Percentiles rank a stretch among this genome's conserved stretches.
Evolutionary conservation across 2,888 invertebrate genomes (phyloP).

Genomic region (Eurytoma californica): DNA sequence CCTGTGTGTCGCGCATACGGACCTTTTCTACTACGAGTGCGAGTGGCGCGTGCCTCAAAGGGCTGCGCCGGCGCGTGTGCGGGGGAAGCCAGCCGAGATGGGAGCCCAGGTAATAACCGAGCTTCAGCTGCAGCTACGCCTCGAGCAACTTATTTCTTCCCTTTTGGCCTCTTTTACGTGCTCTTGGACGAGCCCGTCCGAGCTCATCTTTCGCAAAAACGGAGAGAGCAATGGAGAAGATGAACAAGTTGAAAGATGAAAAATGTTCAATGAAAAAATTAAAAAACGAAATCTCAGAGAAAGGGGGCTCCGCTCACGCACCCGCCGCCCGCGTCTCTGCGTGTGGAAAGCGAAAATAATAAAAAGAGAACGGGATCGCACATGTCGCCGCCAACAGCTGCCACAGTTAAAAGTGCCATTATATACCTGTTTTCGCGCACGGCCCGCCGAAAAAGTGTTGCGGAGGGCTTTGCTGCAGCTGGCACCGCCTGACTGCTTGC

Average conservation of each 20-base stretch:
- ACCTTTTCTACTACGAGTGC: slow-evolving; percentile 29
- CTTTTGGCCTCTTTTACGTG: not conserved
- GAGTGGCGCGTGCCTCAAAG: slow-evolving; percentile 4
- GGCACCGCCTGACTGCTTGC: too few species aligned
- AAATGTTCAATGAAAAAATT: not conserved
- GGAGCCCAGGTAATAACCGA: slow-evolving; percentile 42
- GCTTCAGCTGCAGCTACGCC: slow-evolving; percentile 32
- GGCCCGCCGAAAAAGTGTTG: slow-evolving; percentile 7
- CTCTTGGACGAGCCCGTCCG: not conserved
- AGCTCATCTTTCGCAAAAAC: not conserved
- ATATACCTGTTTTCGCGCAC: slow-evolving; percentile 46
- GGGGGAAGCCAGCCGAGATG: slow-evolving; percentile 12
- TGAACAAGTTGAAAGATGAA: not conserved
- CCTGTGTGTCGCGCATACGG: slow-evolving; percentile 4
- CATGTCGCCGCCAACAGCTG: slow-evolving; percentile 46
- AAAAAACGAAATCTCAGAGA: too few species aligned
- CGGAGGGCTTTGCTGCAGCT: not conserved
- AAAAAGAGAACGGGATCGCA: slow-evolving; percentile 40
- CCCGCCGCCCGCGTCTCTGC: not conserved
- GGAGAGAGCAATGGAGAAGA: too few species aligned
- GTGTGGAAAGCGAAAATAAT: slow-evolving; percentile 37
- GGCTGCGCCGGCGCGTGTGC: not conserved
- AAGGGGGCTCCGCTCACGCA: not conserved
- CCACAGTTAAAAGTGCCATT: slow-evolving; percentile 42
- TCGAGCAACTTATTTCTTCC: not conserved